Percentiles rank a stretch among this genome's conserved stretches.
These are phyloP conservation scores for Cepaea hortensis DNA, from an alignment of 2,888 invertebrate genomes.

Conservation along the genomic window DNA sequence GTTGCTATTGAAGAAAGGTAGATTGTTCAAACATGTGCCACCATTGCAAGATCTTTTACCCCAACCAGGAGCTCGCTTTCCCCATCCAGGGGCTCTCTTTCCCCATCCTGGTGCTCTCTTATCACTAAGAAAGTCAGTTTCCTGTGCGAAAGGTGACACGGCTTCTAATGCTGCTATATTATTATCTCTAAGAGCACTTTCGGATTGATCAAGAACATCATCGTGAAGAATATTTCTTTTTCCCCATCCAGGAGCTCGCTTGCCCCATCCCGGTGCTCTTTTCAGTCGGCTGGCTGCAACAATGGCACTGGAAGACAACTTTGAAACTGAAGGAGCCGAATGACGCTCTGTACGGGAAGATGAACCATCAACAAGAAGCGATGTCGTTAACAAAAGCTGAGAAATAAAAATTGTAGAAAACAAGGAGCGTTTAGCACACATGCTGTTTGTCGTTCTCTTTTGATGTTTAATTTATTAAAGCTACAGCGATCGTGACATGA, in stretches of 20 bases:
- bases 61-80: constrained; percentile 38
- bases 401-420: neutral
- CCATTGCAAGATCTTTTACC: constrained; percentile 26
- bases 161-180: neutral
- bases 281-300: constrained; percentile 14
- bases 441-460: neutral
- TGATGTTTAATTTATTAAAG: no score
- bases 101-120: constrained; percentile 41
- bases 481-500: no score
- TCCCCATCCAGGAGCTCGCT: constrained; percentile 36
- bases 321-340: neutral
- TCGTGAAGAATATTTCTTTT: constrained; percentile 6
- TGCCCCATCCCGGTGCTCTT: constrained; percentile 32
- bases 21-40: neutral
- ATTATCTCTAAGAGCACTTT: neutral
- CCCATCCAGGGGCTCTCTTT: constrained; percentile 31
- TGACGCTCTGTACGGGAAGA: neutral
- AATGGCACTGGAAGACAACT: neutral
- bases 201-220: neutral
- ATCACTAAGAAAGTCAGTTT: neutral
- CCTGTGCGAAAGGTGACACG: neutral
- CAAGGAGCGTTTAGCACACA: neutral
- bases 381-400: neutral
- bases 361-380: neutral
- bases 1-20: neutral